Evolutionary conservation across 2,113 vertebrate species (phyloP), one percentile per base, ranked within the genome.

Genomic region (Rhagologus leucostigma): DNA sequence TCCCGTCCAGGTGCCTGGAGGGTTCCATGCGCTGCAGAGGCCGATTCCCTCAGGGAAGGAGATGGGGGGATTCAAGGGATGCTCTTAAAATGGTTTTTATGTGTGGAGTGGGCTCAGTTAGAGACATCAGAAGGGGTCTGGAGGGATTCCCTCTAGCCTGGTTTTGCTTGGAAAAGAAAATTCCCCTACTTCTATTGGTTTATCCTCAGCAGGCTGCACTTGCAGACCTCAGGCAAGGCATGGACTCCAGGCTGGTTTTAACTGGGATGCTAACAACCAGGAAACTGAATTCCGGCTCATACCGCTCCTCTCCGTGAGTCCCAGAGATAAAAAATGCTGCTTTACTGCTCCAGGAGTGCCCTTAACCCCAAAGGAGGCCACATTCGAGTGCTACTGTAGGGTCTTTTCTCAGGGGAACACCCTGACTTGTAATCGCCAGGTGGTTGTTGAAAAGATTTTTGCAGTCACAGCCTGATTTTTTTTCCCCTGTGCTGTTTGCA

Each of bases 291-390:
- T 46, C 46, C 46, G 21, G 46, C 46, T 46, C 46, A 46, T 46
- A 46, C 9, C 46, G 21, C 46, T 46, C 46, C 46, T 46, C 20
- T 18, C 70, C 12, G 14, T 5, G 22, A 33, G 2, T 55, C 65
- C 21, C 42, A 33, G 44, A 39, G 30, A 8, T 4, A 3, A 55
- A 33, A 77, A 49, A 44, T 0, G 0, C 39, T 11, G 3, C 32
- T 60, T 24, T 29, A 2, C 29, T 17, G 17, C 7, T 8, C 6
- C n/a, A 41, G 39, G 5, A 70, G 2, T 10, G 2, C 21, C 87
- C 41, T 33, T 53, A 57, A 52, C n/a, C n/a, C 63, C 85, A 19
- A 3, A 44, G 24, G 15, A 7, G 3, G 11, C 26, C 50, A 8
- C 11, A 0, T 4, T 50, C 15, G 12, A 3, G 23, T 50, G 37